A percentile compares a stretch with the other conserved stretches of the same genome.
Conservation (phyloP, 2,113 vertebrate species). For the Pterocles gutturalis region DNA sequence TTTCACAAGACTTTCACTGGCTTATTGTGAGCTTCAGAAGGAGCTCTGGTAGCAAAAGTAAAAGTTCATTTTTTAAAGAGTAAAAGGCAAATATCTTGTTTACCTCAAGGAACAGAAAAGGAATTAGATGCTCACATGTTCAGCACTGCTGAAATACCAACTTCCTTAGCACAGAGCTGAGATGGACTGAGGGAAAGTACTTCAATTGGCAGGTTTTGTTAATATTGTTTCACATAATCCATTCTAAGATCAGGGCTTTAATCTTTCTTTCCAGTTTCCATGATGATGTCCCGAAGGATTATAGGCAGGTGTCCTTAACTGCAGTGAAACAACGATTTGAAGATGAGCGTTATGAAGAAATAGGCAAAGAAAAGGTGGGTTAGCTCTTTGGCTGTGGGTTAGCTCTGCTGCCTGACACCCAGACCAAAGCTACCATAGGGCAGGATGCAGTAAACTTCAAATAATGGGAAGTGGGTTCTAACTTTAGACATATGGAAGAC, state of each 20-base stretch:
- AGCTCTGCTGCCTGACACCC: neutral
- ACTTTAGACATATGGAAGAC: neutral
- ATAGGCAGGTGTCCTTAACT: constrained; percentile 90
- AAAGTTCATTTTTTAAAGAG: neutral
- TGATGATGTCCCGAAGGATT: constrained; percentile 91
- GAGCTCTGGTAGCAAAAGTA: neutral
- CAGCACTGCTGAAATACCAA: neutral
- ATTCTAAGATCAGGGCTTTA: neutral
- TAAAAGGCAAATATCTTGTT: neutral
- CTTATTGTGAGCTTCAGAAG: neutral
- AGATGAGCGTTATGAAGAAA: constrained; percentile 87
- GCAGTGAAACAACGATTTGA: constrained; percentile 96
- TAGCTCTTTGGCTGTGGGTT: constrained; percentile 60
- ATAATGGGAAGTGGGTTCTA: neutral
- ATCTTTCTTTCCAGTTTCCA: constrained; percentile 83
- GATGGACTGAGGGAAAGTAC: neutral
- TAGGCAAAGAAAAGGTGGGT: constrained; percentile 89
- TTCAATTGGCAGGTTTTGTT: neutral
- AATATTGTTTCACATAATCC: neutral
- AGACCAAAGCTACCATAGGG: neutral
- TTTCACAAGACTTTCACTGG: neutral
- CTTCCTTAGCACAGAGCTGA: neutral
- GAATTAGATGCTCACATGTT: neutral
- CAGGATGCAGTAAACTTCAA: neutral
- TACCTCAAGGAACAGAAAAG: neutral